phyloP scores from a whole-genome alignment of 2,113 vertebrate genomes.

The Oophaga pumilio region DNA sequence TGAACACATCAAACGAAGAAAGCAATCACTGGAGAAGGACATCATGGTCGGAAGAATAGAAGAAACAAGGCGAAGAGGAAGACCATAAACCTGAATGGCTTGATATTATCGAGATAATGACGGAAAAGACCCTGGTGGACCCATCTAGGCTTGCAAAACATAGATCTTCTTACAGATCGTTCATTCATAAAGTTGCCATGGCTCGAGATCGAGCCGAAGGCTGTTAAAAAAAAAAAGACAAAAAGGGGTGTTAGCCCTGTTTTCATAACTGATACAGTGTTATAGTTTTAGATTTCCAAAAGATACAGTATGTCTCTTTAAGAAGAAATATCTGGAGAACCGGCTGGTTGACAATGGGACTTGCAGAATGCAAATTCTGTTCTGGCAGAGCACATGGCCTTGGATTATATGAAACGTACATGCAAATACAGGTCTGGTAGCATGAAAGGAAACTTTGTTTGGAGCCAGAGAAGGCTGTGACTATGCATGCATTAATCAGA shows the following conservation, averaged over 20 bases:
- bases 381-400: not conserved
- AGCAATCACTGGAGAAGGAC: no score
- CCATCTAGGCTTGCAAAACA: no score
- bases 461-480: not conserved
- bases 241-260: not conserved
- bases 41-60: no score
- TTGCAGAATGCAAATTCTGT: not conserved
- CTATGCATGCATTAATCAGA: not conserved
- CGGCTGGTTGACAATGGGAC: not conserved
- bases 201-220: no score
- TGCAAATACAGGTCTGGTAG: slow-evolving; percentile 2
- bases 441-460: slow-evolving; percentile 5
- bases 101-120: no score
- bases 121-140: no score
- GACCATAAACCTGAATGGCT: no score
- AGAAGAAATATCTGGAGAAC: not conserved
- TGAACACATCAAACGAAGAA: no score
- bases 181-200: no score
- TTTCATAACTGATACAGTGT: not conserved
- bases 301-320: not conserved
- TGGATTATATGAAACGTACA: slow-evolving; percentile 27
- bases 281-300: not conserved
- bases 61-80: no score
- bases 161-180: no score
- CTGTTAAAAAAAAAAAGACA: no score